These are phyloP conservation scores for Lethrus apterus DNA, from an alignment of 1,140 invertebrate species.

Conservation along the genomic window DNA sequence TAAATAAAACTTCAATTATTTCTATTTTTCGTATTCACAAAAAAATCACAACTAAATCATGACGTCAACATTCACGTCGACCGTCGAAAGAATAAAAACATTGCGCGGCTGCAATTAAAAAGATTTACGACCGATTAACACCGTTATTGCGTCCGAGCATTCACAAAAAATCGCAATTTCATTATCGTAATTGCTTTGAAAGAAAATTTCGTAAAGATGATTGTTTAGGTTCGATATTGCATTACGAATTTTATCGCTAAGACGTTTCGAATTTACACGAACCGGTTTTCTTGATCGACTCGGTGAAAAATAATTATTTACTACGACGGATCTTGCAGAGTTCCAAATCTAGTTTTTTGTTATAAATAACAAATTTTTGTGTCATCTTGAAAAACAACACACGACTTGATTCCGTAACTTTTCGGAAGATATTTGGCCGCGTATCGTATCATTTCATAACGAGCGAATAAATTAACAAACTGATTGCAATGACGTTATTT, in stretches of 20 bases:
- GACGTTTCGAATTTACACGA: not conserved
- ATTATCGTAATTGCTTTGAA: not conserved
- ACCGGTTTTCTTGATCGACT: not conserved
- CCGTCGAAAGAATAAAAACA: constrained; percentile 4
- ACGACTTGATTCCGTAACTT: too few relatives aligned
- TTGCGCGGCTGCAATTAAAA: constrained; percentile 5
- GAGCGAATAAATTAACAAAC: too few relatives aligned
- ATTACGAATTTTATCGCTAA: too few relatives aligned
- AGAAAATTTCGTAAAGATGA: not conserved
- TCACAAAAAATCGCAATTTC: not conserved
- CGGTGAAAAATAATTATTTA: too few relatives aligned
- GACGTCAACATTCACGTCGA: not conserved
- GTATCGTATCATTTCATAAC: too few relatives aligned
- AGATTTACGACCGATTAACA: constrained; percentile 11
- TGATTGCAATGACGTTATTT: too few relatives aligned
- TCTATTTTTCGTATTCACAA: too few relatives aligned
- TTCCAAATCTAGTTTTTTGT: too few relatives aligned
- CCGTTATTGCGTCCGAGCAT: not conserved
- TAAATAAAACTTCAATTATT: constrained; percentile 1
- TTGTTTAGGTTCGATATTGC: not conserved
- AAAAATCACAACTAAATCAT: constrained; percentile 11
- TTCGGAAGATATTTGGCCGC: too few relatives aligned
- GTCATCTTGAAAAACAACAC: too few relatives aligned
- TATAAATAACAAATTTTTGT: too few relatives aligned
- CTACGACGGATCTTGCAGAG: too few relatives aligned